Base-by-base conservation (phyloP, 2,797 vertebrate species). In the Alauda arvensis region DNA sequence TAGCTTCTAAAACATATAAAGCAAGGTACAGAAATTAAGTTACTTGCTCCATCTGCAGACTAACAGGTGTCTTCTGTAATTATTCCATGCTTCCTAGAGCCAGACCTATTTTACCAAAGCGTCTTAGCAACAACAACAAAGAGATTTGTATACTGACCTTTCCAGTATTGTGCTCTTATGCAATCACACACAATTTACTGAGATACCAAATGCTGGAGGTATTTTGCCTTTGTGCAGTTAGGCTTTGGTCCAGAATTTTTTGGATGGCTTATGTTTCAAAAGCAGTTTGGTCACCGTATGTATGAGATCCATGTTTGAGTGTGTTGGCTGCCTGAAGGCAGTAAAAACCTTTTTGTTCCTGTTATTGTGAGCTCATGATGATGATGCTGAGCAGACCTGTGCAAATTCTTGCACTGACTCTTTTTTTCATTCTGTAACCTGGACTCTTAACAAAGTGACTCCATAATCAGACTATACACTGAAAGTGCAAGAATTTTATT, bases 401-500 rank as follows among this genome's bases (percentile, higher is more conserved):
- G 61, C 28, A 75, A 87, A 60, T 40, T 56, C 57, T 69, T 86
- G 69, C 21, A 31, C 23, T 24, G n/a, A 34, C 40, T 56, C 52
- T 55, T 40, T 48, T 53, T n/a, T 59, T 28, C 1, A 8, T 85
- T 86, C 25, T 66, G 20, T 74, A 17, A 29, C 29, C 20, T 85
- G n/a, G 33, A 40, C 12, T 77, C 18, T 72, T 80, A 70, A 45
- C 3, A 20, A 71, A 77, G 31, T 61, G 71, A 63, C 39, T 77
- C 42, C 74, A 4, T 18, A 46, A 33, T 45, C 48, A 86, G 40
- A 24, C 48, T 80, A 40, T 60, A 83, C 18, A 31, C 31, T 63
- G 52, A 65, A 78, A 87, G 57, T 77, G 33, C 33, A 84, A 56
- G 39, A 77, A 68, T 90, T 85, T 77, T 81, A 76, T 85, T 94